These are phyloP conservation scores for Drosophila simulans DNA, from an alignment of 1,140 invertebrate genomes.

Conservation along the genomic window DNA sequence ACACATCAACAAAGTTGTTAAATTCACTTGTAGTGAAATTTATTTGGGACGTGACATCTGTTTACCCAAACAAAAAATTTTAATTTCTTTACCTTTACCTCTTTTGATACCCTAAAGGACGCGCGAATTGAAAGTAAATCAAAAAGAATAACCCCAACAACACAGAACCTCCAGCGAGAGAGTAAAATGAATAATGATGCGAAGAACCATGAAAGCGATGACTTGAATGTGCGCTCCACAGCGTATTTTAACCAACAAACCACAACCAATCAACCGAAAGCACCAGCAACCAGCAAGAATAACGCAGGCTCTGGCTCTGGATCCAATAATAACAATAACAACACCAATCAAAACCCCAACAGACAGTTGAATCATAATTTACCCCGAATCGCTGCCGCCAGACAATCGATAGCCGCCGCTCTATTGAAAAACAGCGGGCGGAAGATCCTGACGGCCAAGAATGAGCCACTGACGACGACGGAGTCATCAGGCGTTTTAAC, in stretches of 20 bases:
- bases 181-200: constrained; percentile 84
- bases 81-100: constrained; percentile 14
- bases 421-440: constrained; percentile 42
- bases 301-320: constrained; percentile 19
- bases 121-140: constrained; percentile 58
- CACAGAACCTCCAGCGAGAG: constrained; percentile 49
- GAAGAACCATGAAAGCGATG: constrained; percentile 77
- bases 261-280: constrained; percentile 39
- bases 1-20: constrained; percentile 47
- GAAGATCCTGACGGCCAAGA: constrained; percentile 53
- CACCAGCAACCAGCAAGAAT: constrained; percentile 25
- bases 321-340: constrained; percentile 36
- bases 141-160: constrained; percentile 23
- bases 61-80: constrained; percentile 5
- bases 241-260: constrained; percentile 64
- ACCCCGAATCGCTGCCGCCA: constrained; percentile 56
- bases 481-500: constrained; percentile 2
- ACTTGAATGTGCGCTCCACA: constrained; percentile 72
- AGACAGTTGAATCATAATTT: constrained; percentile 61
- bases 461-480: constrained; percentile 59
- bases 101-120: constrained; percentile 41
- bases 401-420: constrained; percentile 61
- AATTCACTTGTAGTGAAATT: constrained; percentile 55
- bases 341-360: constrained; percentile 37
- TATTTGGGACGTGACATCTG: constrained; percentile 35